Evolutionary conservation across 2,797 vertebrate species (phyloP).

Genomic region (Peromyscus attwateri): DNA sequence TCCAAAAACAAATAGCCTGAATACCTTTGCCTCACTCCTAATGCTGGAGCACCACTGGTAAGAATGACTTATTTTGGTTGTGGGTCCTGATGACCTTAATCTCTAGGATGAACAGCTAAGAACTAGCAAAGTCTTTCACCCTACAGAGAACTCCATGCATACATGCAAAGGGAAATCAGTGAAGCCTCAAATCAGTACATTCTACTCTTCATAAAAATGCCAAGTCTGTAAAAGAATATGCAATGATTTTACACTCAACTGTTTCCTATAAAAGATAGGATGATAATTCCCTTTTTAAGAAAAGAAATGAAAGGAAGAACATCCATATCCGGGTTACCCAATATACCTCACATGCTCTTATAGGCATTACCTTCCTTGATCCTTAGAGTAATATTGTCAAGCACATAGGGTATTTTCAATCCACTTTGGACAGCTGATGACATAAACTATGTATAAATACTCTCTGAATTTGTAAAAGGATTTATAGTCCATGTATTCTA

Average conservation of each 20-base stretch:
- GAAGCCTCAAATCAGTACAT: background rate
- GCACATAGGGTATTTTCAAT: background rate
- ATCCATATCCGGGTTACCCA: background rate
- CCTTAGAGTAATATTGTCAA: background rate
- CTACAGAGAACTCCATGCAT: background rate
- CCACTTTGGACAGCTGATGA: background rate
- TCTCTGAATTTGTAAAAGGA: background rate
- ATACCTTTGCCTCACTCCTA: background rate
- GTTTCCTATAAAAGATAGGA: background rate
- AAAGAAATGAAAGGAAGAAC: background rate
- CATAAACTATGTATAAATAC: background rate
- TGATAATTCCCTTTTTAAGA: background rate
- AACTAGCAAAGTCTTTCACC: background rate
- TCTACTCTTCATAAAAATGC: conserved; percentile 17
- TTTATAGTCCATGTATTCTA: background rate
- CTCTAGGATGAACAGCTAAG: background rate
- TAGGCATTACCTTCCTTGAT: background rate
- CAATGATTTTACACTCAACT: background rate
- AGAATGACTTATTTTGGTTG: background rate
- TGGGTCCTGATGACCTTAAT: background rate
- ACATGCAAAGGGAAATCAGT: background rate
- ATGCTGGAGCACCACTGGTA: background rate
- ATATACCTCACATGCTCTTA: background rate
- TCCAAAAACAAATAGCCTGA: background rate
- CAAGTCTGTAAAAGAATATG: background rate